A percentile compares a stretch with the other conserved stretches of the same genome.
phyloP scores from a whole-genome alignment of 2,888 invertebrate genomes.

The Aromia moschata region DNA sequence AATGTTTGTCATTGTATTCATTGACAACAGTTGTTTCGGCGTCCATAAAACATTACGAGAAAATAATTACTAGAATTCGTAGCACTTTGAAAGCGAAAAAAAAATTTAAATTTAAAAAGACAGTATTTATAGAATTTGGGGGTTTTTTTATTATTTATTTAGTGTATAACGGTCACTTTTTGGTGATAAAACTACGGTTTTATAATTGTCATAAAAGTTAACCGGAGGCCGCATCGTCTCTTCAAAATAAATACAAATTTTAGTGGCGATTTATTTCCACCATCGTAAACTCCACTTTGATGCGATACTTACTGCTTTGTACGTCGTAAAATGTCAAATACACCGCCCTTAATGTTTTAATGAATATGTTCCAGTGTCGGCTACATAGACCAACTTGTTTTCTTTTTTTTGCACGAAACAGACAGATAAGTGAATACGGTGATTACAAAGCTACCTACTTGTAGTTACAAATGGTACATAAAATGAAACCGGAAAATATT shows the following conservation, averaged over 20 bases:
- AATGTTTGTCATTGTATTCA: not conserved
- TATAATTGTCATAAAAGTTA: constrained; percentile 23
- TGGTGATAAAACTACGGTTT: constrained; percentile 20
- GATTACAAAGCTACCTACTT: no score
- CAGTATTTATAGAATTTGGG: constrained; percentile 6
- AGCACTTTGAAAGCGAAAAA: constrained; percentile 13
- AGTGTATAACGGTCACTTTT: constrained; percentile 17
- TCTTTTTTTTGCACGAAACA: no score
- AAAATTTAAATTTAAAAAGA: constrained; percentile 13
- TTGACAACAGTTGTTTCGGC: not conserved
- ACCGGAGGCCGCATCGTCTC: constrained; percentile 1
- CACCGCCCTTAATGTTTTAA: not conserved
- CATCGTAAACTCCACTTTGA: constrained; percentile 29
- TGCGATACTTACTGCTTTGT: constrained; percentile 14
- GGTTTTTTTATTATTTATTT: constrained; percentile 20
- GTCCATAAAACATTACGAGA: not conserved
- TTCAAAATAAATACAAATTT: constrained; percentile 25
- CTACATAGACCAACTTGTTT: no score
- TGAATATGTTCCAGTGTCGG: not conserved
- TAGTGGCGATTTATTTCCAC: constrained; percentile 28
- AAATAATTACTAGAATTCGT: constrained; percentile 22
- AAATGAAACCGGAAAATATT: no score
- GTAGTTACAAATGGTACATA: no score
- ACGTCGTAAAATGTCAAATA: constrained; percentile 3
- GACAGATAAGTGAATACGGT: no score